Base-by-base conservation (phyloP, 2,113 vertebrate species). In the Galbula dea region DNA sequence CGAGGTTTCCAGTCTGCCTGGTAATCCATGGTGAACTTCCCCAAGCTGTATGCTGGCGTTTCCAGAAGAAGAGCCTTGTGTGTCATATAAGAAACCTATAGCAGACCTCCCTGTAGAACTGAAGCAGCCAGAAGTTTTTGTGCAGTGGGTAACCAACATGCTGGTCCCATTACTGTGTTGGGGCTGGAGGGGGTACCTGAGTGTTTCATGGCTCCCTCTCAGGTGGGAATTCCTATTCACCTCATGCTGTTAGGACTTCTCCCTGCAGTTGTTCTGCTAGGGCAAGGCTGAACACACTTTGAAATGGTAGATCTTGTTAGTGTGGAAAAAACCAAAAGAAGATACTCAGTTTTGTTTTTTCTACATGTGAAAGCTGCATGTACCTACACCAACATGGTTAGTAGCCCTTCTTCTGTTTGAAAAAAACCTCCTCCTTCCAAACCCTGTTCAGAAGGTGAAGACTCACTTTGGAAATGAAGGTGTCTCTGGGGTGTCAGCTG, bases 81-180 rank as follows among this genome's bases (percentile, higher is more conserved):
- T 0, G 1, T 36, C 0, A 0, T 15, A 0, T 24, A 36, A 9
- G 29, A 34, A 66, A 82, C 30, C 21, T 13, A 6, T 2, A 45
- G 22, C 43, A 37, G 23, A 26, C 8, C n/a, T 22, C 23, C 29
- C 57, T 1, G 1, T 18, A 10, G 86, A 49, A 65, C 24, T 21
- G 30, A 9, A 51, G 11, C 14, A 22, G 34, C 20, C n/a, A 8
- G 51, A 29, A 54, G 30, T 12, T 7, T 52, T 48, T 27, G 72
- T 79, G 67, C 27, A 2, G 73, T 4, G 6, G 66, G 43, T 24
- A 21, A 10, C 10, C 0, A 7, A 8, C 0, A 1, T 37, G 41
- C 43, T 6, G 39, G 8, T 63, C 15, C 29, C 3, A 9, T 18
- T 26, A 52, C 3, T 7, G 20, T 6, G 58, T 9, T 3, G 3